Evolutionary conservation across 2,113 vertebrate species (phyloP).

Genomic region (Plotosus lineatus): DNA sequence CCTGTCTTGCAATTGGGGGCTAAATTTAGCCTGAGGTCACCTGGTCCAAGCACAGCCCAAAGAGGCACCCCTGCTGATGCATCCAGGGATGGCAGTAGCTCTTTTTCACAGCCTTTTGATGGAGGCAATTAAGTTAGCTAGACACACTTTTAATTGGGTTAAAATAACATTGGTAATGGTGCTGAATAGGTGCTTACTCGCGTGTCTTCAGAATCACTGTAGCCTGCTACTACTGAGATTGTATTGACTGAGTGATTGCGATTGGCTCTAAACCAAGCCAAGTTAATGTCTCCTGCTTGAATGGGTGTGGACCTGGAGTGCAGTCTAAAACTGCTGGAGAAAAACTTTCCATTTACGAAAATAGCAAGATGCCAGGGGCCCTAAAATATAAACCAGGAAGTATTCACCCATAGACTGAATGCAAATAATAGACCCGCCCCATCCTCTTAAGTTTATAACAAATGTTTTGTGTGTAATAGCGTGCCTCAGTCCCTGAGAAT

Average conservation of each 20-base stretch:
- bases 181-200: constrained; percentile 52
- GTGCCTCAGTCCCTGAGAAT: too few species aligned
- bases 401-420: background rate
- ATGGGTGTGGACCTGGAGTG: background rate
- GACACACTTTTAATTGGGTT: constrained; percentile 73
- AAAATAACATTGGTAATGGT: constrained; percentile 61
- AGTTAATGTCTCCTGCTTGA: background rate
- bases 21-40: constrained; percentile 34
- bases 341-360: background rate
- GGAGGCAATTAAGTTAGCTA: constrained; percentile 63
- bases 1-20: constrained; percentile 29
- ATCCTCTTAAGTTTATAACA: background rate
- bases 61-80: background rate
- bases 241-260: too few species aligned
- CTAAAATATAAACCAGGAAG: background rate
- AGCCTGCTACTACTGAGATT: background rate
- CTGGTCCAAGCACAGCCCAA: constrained; percentile 19
- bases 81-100: constrained; percentile 17
- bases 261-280: constrained; percentile 1
- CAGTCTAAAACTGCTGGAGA: background rate
- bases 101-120: constrained; percentile 50
- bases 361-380: background rate
- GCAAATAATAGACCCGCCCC: background rate
- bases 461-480: background rate
- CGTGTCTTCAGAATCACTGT: constrained; percentile 1